Evolutionary conservation across 2,113 vertebrate species (phyloP).

Genomic region (Elaphurus davidianus): DNA sequence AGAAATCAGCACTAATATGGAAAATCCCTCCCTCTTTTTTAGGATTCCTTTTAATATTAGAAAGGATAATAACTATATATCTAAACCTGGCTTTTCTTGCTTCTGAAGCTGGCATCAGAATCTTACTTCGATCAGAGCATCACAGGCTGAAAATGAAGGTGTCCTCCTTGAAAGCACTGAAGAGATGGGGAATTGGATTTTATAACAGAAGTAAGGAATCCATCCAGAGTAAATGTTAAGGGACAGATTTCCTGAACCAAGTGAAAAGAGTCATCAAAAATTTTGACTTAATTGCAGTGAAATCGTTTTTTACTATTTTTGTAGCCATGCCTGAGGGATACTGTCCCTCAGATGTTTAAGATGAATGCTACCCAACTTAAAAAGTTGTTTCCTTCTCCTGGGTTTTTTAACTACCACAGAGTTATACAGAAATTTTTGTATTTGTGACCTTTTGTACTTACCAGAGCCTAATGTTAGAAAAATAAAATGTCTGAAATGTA

Average conservation of each 20-base stretch:
- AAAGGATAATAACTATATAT: not conserved
- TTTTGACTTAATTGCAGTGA: not conserved
- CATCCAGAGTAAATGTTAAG: no score
- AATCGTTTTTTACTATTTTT: not conserved
- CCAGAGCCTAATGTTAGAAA: slow-evolving; percentile 42
- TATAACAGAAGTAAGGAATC: not conserved
- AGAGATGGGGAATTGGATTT: not conserved
- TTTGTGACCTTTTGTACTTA: slow-evolving; percentile 56
- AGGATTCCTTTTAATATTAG: not conserved
- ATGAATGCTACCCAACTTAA: not conserved
- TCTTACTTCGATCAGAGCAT: accelerated
- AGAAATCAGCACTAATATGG: accelerated
- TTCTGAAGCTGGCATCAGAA: not conserved
- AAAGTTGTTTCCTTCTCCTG: slow-evolving; percentile 21
- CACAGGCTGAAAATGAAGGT: not conserved
- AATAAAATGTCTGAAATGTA: slow-evolving; percentile 57
- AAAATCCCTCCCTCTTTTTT: not conserved
- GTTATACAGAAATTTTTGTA: slow-evolving; percentile 52
- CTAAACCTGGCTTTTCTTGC: not conserved
- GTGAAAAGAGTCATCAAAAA: not conserved
- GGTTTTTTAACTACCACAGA: slow-evolving; percentile 34
- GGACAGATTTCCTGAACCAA: not conserved
- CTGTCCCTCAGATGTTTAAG: not conserved
- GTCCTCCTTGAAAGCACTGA: not conserved
- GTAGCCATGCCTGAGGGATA: not conserved